Evolutionary conservation across 1,140 invertebrate species (phyloP).

Genomic region (Scaptomyza hsui): DNA sequence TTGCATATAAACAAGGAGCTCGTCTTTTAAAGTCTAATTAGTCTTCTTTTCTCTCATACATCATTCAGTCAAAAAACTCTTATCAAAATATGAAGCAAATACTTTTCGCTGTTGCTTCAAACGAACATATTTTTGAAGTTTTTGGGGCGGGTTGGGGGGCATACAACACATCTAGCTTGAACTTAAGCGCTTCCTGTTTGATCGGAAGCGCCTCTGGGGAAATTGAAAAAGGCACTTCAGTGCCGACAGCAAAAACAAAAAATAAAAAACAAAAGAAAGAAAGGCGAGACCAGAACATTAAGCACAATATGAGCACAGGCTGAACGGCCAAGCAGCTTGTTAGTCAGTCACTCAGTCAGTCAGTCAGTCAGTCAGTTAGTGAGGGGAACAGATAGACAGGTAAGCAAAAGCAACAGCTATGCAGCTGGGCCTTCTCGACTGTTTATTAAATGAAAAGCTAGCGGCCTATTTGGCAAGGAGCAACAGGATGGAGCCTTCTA

Average conservation of each 20-base stretch:
- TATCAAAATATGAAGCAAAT: neutral
- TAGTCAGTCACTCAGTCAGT: conserved; percentile 36
- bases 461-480: conserved; percentile 24
- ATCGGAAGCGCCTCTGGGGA: conserved; percentile 80
- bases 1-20: too few relatives aligned
- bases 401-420: conserved; percentile 13
- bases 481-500: conserved; percentile 43
- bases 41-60: too few relatives aligned
- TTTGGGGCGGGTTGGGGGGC: conserved; percentile 33
- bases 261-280: conserved; percentile 5
- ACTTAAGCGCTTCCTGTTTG: conserved; percentile 83
- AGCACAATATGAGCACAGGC: conserved; percentile 56
- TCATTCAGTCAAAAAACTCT: neutral
- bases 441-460: conserved; percentile 58
- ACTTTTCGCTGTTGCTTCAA: conserved; percentile 25
- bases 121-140: conserved; percentile 29
- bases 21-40: too few relatives aligned
- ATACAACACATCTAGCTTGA: conserved; percentile 70
- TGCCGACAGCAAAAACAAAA: conserved; percentile 48
- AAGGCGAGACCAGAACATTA: conserved; percentile 48
- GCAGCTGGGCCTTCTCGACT: conserved; percentile 39
- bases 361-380: conserved; percentile 49
- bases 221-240: conserved; percentile 82
- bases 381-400: conserved; percentile 12
- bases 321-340: conserved; percentile 47